Conservation (phyloP, 1,140 invertebrate species). For the Cydia strobilella region DNA sequence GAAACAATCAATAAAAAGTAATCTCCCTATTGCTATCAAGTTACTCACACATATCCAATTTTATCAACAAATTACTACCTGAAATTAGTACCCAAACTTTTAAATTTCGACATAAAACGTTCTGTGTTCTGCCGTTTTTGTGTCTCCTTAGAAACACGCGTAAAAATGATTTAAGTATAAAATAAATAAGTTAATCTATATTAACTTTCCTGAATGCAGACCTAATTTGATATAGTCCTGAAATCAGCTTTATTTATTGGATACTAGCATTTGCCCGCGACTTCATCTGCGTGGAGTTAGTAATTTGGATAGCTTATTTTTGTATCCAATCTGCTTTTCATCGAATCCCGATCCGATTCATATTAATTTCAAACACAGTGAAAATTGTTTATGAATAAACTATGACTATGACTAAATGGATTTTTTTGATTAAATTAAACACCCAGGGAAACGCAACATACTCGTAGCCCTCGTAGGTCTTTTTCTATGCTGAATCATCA, state of each 20-base stretch:
- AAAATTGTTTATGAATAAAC: too few species aligned
- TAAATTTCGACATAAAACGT: neutral
- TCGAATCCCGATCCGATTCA: too few species aligned
- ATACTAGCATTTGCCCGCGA: too few species aligned
- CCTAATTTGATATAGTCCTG: too few species aligned
- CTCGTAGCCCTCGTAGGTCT: neutral
- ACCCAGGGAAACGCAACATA: too few species aligned
- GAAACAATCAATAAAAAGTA: neutral
- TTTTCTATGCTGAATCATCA: neutral
- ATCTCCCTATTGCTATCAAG: neutral
- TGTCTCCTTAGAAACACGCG: neutral
- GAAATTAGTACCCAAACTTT: neutral
- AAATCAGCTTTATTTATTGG: too few species aligned
- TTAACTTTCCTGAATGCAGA: neutral
- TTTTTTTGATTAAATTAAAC: too few species aligned
- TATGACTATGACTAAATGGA: too few species aligned
- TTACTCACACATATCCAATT: neutral
- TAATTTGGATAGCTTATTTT: too few species aligned
- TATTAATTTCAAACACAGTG: too few species aligned
- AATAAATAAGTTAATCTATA: neutral
- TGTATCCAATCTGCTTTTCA: too few species aligned
- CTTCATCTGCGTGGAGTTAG: too few species aligned
- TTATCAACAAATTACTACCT: neutral
- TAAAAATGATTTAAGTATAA: neutral
- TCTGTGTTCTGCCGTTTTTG: neutral